phyloP scores from a whole-genome alignment of 2,113 vertebrate species.

The Tiliqua scincoides region DNA sequence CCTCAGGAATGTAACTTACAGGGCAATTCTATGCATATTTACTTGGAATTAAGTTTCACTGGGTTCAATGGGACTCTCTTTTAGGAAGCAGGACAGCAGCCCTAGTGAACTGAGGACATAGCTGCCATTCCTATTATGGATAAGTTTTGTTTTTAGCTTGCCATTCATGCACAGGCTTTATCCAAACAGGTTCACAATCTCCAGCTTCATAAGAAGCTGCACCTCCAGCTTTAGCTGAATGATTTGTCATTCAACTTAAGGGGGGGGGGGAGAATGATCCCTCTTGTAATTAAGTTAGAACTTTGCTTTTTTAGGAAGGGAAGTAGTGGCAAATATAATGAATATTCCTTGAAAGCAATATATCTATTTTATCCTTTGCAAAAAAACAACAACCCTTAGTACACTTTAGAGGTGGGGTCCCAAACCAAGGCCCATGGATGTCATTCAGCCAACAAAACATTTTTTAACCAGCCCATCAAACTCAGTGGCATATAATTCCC shows the following conservation, averaged over 20 bases:
- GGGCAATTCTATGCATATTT: too few species aligned
- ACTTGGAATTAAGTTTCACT: too few species aligned
- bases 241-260: not conserved
- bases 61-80: too few species aligned
- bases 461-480: too few species aligned
- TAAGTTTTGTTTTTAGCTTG: not conserved
- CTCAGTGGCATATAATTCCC: too few species aligned
- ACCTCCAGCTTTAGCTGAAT: too few species aligned
- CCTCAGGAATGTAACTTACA: not conserved
- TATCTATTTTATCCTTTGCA: not conserved
- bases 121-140: not conserved
- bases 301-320: not conserved
- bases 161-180: not conserved
- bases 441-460: too few species aligned
- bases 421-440: too few species aligned
- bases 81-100: too few species aligned
- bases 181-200: not conserved
- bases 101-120: not conserved
- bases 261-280: not conserved
- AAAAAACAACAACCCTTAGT: not conserved
- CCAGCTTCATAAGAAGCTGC: not conserved
- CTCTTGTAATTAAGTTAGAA: not conserved
- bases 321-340: not conserved
- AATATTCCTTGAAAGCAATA: not conserved
- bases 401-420: not conserved